A percentile compares a stretch with the other conserved stretches of the same genome.
These are phyloP conservation scores for Heliconius ethilla DNA, from an alignment of 2,888 invertebrate species.

Conservation along the genomic window DNA sequence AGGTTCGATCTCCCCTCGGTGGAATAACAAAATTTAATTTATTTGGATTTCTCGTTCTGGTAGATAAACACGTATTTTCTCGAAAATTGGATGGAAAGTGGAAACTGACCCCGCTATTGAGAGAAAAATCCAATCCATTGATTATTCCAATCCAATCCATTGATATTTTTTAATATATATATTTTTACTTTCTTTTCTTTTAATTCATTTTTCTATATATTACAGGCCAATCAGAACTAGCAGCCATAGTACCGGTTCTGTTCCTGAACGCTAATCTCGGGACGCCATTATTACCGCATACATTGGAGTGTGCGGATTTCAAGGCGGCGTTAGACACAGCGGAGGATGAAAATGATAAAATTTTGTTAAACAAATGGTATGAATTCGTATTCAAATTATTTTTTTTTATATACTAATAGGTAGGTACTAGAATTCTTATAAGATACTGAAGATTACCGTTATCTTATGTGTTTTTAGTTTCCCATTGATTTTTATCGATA, in stretches of 20 bases:
- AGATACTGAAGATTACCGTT: no score
- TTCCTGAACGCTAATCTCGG: slow-evolving; percentile 90
- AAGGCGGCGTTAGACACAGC: slow-evolving; percentile 87
- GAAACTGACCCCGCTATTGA: no score
- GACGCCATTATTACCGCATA: slow-evolving; percentile 88
- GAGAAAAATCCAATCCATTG: no score
- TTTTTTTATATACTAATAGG: no score
- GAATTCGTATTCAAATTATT: not conserved
- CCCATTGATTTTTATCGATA: no score
- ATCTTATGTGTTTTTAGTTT: no score
- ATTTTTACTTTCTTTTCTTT: no score
- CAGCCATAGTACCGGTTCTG: slow-evolving; percentile 89
- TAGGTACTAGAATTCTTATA: no score
- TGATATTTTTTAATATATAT: no score
- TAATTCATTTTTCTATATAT: not conserved
- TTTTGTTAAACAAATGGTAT: slow-evolving; percentile 85
- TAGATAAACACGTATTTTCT: no score
- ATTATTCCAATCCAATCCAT: no score
- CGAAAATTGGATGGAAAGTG: no score
- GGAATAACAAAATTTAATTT: not conserved
- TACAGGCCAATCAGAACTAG: slow-evolving; percentile 86
- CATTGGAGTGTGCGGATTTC: slow-evolving; percentile 90
- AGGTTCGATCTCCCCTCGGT: not conserved
- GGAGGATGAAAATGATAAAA: slow-evolving; percentile 82
- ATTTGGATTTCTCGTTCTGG: not conserved